Evolutionary conservation across 1,140 invertebrate species (phyloP).

Genomic region (Calycopis cecrops): DNA sequence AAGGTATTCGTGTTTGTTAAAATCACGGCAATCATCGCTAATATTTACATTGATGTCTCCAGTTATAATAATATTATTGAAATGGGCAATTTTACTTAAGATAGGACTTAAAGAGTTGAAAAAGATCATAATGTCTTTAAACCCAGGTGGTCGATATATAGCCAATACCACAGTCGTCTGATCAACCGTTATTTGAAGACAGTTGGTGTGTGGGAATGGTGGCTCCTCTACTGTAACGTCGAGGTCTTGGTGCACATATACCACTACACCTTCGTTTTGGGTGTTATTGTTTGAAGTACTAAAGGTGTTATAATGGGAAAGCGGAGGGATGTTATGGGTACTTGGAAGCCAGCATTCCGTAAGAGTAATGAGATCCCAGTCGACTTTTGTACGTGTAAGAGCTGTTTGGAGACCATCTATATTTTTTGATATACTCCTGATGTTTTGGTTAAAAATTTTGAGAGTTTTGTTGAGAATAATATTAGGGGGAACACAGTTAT

Average conservation of each 20-base stretch:
- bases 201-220: no score
- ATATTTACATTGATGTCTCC: no score
- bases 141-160: constrained; percentile 28
- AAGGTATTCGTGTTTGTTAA: no score
- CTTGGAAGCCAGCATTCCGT: constrained; percentile 23
- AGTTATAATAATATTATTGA: constrained; percentile 18
- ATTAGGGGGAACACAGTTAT: neutral
- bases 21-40: no score
- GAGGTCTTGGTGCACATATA: constrained; percentile 18
- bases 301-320: no score
- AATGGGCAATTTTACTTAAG: neutral
- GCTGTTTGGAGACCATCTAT: constrained; percentile 7
- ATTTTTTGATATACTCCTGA: constrained; percentile 23
- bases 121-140: constrained; percentile 19
- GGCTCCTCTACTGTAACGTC: constrained; percentile 12
- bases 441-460: constrained; percentile 18
- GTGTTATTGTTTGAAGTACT: constrained; percentile 13
- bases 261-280: constrained; percentile 27
- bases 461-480: constrained; percentile 10
- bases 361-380: constrained; percentile 20
- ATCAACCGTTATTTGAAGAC: constrained; percentile 12
- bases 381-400: constrained; percentile 14
- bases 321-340: neutral
- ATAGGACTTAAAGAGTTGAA: constrained; percentile 17
- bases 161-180: constrained; percentile 16